Percentiles rank a stretch among this genome's conserved stretches.
Conservation (phyloP, 2,113 vertebrate genomes). For the Thalassarche chlororhynchos region DNA sequence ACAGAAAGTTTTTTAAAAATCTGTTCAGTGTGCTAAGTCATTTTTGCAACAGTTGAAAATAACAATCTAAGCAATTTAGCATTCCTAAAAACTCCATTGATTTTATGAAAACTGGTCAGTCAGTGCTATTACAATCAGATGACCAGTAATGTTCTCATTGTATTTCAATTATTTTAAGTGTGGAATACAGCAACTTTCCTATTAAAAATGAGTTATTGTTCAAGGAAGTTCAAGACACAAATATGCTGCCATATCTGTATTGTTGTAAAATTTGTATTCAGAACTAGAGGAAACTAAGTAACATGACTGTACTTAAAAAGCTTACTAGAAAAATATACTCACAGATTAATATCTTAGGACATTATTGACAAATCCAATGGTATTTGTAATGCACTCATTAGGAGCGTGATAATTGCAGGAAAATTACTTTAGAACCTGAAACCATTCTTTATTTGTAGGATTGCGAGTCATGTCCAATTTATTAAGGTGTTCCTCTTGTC, state of each 20-base stretch:
- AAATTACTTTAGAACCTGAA: background rate
- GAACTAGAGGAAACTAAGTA: background rate
- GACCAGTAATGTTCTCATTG: background rate
- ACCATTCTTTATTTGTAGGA: background rate
- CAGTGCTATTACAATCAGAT: background rate
- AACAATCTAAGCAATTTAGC: background rate
- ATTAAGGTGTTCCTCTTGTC: background rate
- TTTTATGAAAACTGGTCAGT: constrained; percentile 10
- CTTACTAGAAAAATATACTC: background rate
- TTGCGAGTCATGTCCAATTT: background rate
- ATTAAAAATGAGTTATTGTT: constrained; percentile 8
- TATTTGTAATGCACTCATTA: background rate
- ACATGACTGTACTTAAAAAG: background rate
- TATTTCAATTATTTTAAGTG: constrained; percentile 8
- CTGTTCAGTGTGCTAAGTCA: background rate
- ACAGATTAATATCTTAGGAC: background rate
- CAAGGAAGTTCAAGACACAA: background rate
- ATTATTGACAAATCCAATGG: background rate
- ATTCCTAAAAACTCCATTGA: constrained; percentile 5
- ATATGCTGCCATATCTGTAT: background rate
- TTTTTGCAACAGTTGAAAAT: constrained; percentile 12
- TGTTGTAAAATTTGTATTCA: background rate
- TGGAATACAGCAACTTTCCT: background rate
- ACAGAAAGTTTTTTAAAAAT: background rate
- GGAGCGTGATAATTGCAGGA: background rate